Evolutionary conservation across 2,113 vertebrate genomes (phyloP), one percentile per base, ranked within the genome.

Genomic region (Hymenochirus boettgeri): DNA sequence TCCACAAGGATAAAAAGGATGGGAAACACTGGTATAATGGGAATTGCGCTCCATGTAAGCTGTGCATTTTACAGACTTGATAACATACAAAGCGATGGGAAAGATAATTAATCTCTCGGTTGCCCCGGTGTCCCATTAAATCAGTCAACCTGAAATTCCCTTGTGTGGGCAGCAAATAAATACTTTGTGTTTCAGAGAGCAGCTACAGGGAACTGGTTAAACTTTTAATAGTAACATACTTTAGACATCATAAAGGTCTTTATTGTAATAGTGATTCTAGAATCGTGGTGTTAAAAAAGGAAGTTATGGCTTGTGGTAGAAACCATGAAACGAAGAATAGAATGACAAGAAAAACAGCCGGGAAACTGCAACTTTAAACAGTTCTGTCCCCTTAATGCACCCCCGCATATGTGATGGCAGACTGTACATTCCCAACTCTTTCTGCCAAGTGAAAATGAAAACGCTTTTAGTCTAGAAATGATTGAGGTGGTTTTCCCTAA

Each of bases 401-500:
- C 72, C 78, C 80, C 74, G 76, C 72, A 72, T 75, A 83, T 83
- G 76, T 80, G 70, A 81, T 79, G 57, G 76, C 80, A 76, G 74
- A 71, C 82, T 85, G 88, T 82, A 87, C 80, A 86, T 83, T 88
- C 85, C 75, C 79, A 84, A 84, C 87, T 88, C 83, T 82, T 75
- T 83, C 72, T 87, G 88, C 88, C 89, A 89, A 85, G 83, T 79
- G 76, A 83, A 86, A 91, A 91, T 87, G 87, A 92, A 88, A 88
- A 86, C 76, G 71, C 83, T 87, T 85, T 88, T 86, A 85, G 81
- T 78, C 74, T 79, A 84, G 83, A 87, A 85, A 86, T 82, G 84
- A 85, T 80, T 91, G 89, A 94, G 86, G 88, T 84, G 85, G 85
- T 85, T 85, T 88, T 86, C 81, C 82, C 82, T 85, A 83, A 88